Conservation (phyloP, 2,113 vertebrate genomes). For the Lagenorhynchus albirostris region DNA sequence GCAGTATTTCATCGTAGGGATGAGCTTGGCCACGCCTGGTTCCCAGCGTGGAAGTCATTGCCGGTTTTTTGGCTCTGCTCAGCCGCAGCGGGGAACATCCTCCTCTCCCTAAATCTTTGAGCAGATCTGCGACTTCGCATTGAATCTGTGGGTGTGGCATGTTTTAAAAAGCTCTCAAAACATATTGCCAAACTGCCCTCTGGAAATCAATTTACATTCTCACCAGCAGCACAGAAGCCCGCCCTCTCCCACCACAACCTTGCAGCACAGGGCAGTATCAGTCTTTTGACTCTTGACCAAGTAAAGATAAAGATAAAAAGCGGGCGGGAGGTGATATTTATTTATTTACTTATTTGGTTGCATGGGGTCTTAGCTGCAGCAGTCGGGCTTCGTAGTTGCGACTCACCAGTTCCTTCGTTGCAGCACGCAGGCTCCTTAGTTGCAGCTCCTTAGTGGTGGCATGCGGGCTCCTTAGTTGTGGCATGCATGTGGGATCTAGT, state of each 20-base stretch:
- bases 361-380: too few relatives aligned
- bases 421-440: too few relatives aligned
- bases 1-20: background rate
- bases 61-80: background rate
- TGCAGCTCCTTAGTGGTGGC: too few relatives aligned
- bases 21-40: background rate
- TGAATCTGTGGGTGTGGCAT: background rate
- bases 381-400: too few relatives aligned
- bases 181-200: background rate
- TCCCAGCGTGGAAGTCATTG: background rate
- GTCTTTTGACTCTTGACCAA: background rate
- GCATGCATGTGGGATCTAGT: too few relatives aligned
- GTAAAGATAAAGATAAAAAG: background rate
- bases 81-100: background rate
- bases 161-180: slow-evolving; percentile 6
- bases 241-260: background rate
- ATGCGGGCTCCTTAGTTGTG: too few relatives aligned
- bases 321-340: background rate
- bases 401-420: too few relatives aligned
- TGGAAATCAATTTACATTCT: background rate
- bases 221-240: background rate
- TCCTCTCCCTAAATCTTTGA: background rate
- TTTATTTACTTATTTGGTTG: too few relatives aligned
- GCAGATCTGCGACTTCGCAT: background rate
- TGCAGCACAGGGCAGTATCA: background rate